Evolutionary conservation across 2,113 vertebrate genomes (phyloP), one percentile per base, ranked within the genome.

Genomic region (Cyphomyrus plagiostoma): DNA sequence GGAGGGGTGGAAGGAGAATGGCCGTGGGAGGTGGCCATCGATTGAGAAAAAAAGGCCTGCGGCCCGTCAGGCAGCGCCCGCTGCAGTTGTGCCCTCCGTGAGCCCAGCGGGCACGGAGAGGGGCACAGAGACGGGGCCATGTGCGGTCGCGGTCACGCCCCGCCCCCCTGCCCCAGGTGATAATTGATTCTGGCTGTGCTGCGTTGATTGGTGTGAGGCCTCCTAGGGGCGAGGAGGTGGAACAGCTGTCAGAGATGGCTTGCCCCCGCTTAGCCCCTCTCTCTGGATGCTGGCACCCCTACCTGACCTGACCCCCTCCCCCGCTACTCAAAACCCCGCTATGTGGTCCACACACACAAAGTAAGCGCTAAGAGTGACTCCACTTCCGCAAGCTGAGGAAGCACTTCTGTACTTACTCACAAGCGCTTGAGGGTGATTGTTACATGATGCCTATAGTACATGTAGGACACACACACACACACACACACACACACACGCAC

Each of bases 201-300:
- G 91, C 94, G 94, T 93, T 96, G 96, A 96, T 96, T 96, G 95
- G 95, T 96, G 95, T 95, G 95, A 96, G 95, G 95, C 94, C 95
- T 95, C 96, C 95, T 94, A 94, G 94, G 94, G 95, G 95, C 92
- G 93, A 92, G 85, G 92, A 92, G 92, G 91, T 92, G 93, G 91
- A 92, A 92, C 94, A 89, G 91, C 93, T 94, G 93, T 93, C 94
- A 92, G 91, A 91, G 91, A 91, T 89, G 92, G 92, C 92, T 91
- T 92, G 90, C 90, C 90, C 84, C 89, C 89, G 89, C 90, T 90
- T 53, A 53, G 48, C 49, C 49, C 70, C 70, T 39, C 88, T 82
- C 88, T 80, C 66, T 82, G 48, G 26, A 89, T 74, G 46, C 49
- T 87, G 85, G 50, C 49, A 35, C 85, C 85, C 85, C 45, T 26